A percentile compares a stretch with the other conserved stretches of the same genome.
Conservation (phyloP, 1,140 invertebrate species). For the Ericerus pela region DNA sequence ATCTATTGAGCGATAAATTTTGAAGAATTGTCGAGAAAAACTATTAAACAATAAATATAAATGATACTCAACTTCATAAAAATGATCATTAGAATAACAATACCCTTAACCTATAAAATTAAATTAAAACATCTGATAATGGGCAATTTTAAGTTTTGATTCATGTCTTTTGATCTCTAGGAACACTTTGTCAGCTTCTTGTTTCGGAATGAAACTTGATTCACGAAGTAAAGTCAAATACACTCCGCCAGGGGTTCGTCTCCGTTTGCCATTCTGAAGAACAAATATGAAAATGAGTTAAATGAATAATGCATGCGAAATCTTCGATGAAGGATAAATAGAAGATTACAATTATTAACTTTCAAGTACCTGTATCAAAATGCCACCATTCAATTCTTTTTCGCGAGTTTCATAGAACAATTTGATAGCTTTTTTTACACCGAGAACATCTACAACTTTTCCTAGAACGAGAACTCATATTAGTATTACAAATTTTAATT, state of each 20-base stretch:
- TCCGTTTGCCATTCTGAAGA: not conserved
- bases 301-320: no score
- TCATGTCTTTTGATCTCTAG: not conserved
- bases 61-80: no score
- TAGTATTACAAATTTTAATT: not conserved
- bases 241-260: not conserved
- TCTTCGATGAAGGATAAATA: not conserved
- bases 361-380: not conserved
- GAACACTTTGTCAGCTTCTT: not conserved
- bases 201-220: not conserved
- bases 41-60: no score
- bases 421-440: not conserved
- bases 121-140: no score
- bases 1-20: no score
- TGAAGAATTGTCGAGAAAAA: no score
- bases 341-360: not conserved
- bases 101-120: no score
- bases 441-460: not conserved
- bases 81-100: no score
- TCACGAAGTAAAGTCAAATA: not conserved
- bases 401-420: not conserved
- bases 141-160: not conserved
- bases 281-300: not conserved
- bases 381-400: slow-evolving; percentile 1
- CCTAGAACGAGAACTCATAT: not conserved